These are phyloP conservation scores for Gobio occitaniae DNA, from an alignment of 2,797 vertebrate species.

Conservation along the genomic window DNA sequence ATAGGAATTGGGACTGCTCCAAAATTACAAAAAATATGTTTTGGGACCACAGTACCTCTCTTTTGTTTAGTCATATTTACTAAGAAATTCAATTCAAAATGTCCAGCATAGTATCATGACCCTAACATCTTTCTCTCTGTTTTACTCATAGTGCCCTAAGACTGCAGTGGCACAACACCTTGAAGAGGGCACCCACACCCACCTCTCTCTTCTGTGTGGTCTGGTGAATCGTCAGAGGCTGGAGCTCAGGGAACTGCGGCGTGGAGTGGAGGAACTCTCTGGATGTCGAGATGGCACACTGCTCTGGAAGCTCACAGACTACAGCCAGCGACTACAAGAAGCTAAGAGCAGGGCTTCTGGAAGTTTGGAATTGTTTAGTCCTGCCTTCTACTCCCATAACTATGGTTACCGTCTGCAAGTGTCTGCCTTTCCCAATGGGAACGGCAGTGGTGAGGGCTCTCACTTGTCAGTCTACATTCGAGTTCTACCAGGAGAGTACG, in stretches of 20 bases:
- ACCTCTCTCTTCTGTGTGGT: constrained; percentile 94
- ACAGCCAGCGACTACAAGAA: constrained; percentile 91
- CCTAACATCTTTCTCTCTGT: constrained; percentile 47
- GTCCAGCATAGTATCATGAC: not conserved
- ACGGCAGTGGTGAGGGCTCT: constrained; percentile 94
- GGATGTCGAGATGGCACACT: constrained; percentile 91
- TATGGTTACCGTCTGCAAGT: constrained; percentile 98
- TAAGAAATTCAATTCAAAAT: not conserved
- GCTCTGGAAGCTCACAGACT: constrained; percentile 96
- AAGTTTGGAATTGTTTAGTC: constrained; percentile 92
- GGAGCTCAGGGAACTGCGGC: constrained; percentile 92
- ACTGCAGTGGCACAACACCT: constrained; percentile 90
- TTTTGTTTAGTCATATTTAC: not conserved
- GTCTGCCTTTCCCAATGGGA: constrained; percentile 94
- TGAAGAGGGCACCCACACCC: constrained; percentile 90
- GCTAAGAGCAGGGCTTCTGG: constrained; percentile 88
- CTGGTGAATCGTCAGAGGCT: constrained; percentile 93
- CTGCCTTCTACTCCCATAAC: constrained; percentile 95
- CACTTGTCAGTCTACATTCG: constrained; percentile 96
- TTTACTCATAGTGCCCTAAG: constrained; percentile 90
- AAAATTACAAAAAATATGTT: not conserved
- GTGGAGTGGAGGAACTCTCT: constrained; percentile 94
- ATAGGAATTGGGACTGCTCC: not conserved
- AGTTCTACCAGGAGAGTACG: constrained; percentile 93
- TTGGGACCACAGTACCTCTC: not conserved